phyloP scores from a whole-genome alignment of 2,113 vertebrate genomes.

The Hoplias malabaricus region DNA sequence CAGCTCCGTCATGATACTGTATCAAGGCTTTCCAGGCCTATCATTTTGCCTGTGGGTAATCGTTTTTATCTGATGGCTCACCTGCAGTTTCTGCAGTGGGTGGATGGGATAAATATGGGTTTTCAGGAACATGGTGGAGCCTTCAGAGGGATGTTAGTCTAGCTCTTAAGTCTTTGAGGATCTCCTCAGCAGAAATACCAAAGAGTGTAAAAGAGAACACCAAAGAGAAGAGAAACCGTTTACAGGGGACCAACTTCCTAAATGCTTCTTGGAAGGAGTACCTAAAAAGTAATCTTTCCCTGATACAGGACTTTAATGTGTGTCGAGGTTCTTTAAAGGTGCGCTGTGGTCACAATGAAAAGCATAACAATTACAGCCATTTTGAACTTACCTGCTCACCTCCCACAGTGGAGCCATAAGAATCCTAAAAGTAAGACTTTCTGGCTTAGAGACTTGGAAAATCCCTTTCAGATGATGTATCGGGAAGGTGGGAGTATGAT shows the following conservation, averaged over 20 bases:
- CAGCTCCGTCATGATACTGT: not conserved
- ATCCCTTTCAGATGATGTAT: no score
- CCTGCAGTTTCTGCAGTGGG: slow-evolving; percentile 21
- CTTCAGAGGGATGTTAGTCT: not conserved
- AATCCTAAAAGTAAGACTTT: no score
- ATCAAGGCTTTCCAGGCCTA: not conserved
- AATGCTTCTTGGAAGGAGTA: no score
- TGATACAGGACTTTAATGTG: no score
- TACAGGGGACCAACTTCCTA: not conserved
- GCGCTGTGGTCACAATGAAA: no score
- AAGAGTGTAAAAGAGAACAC: not conserved
- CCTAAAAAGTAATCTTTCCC: no score
- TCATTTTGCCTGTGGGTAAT: slow-evolving; percentile 11
- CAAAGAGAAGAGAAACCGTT: not conserved
- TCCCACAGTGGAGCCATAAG: no score
- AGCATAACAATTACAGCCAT: no score
- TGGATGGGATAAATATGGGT: slow-evolving; percentile 29
- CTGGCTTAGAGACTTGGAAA: no score
- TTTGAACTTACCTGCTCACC: no score
- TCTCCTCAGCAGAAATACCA: not conserved
- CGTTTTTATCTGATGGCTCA: slow-evolving; percentile 18
- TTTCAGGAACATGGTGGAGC: slow-evolving; percentile 3
- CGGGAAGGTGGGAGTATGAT: no score
- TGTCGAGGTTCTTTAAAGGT: no score
- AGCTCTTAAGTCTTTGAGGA: not conserved